Percentiles rank a stretch among this genome's conserved stretches.
Evolutionary conservation across 2,113 vertebrate genomes (phyloP).

Genomic region (Seriola aureovittata): DNA sequence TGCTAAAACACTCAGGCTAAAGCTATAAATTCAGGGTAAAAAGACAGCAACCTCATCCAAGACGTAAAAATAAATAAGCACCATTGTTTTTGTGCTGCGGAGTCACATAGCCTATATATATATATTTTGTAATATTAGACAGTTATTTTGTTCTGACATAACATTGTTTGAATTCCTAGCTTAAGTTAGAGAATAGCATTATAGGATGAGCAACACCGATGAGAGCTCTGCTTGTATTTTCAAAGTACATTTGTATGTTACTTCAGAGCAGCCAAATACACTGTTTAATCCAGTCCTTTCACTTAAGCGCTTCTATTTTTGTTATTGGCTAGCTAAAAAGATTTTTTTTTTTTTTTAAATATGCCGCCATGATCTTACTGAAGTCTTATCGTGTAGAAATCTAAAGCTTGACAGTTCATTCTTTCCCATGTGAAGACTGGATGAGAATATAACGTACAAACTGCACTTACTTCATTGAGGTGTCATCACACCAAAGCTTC

Average conservation of each 20-base stretch:
- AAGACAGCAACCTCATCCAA: neutral
- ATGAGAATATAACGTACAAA: neutral
- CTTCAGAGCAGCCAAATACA: too few species aligned
- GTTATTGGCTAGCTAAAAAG: too few species aligned
- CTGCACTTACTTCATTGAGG: neutral
- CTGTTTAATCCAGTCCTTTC: too few species aligned
- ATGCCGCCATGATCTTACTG: neutral
- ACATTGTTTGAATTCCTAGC: neutral
- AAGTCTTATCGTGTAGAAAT: neutral
- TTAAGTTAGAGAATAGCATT: neutral
- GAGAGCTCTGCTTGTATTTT: too few species aligned
- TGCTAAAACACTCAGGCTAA: neutral
- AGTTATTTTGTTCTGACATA: too few species aligned
- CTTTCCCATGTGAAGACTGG: neutral
- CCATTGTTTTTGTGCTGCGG: neutral
- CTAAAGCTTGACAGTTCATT: neutral
- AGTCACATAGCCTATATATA: neutral
- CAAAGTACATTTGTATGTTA: too few species aligned
- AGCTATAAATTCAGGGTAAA: neutral
- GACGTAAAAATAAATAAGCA: neutral
- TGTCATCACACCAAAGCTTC: constrained; percentile 24
- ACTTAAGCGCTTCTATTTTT: neutral
- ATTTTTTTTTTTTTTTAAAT: neutral
- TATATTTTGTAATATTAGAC: too few species aligned
- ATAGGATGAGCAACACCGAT: neutral